Evolutionary conservation across 2,113 vertebrate species (phyloP).

Genomic region (Heptranchias perlo): DNA sequence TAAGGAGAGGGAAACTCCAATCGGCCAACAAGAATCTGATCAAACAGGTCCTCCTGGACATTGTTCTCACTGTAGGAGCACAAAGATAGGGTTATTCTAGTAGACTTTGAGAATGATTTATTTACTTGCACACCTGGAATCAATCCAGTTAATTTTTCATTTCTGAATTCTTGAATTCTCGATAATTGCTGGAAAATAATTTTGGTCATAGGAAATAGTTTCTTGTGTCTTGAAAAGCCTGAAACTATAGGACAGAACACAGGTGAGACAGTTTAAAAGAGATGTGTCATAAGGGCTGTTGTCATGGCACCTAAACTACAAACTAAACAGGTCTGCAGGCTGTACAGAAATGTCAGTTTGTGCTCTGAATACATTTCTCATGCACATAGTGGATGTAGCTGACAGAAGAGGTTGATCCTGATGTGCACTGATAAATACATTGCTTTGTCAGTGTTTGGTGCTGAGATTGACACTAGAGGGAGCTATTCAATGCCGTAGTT

Average conservation of each 20-base stretch:
- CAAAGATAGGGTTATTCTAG: neutral
- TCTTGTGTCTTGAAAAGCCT: neutral
- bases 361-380: neutral
- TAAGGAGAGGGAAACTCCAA: slow-evolving; percentile 92
- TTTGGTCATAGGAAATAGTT: neutral
- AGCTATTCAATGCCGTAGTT: too few relatives aligned
- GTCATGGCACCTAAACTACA: neutral
- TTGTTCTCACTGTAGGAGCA: slow-evolving; percentile 75
- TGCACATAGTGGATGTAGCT: neutral
- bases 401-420: neutral
- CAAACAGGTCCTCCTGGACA: slow-evolving; percentile 91
- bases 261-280: neutral
- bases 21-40: slow-evolving; percentile 86
- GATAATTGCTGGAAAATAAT: slow-evolving; percentile 12
- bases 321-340: neutral
- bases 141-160: neutral
- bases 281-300: neutral
- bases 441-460: too few relatives aligned
- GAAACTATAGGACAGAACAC: neutral
- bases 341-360: neutral
- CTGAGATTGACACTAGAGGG: too few relatives aligned
- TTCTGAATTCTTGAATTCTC: neutral
- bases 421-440: neutral
- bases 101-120: neutral
- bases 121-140: neutral